Percentiles rank a stretch among this genome's conserved stretches.
phyloP scores from a whole-genome alignment of 92 coral and sea anemone species.

The Scolanthus callimorphus region DNA sequence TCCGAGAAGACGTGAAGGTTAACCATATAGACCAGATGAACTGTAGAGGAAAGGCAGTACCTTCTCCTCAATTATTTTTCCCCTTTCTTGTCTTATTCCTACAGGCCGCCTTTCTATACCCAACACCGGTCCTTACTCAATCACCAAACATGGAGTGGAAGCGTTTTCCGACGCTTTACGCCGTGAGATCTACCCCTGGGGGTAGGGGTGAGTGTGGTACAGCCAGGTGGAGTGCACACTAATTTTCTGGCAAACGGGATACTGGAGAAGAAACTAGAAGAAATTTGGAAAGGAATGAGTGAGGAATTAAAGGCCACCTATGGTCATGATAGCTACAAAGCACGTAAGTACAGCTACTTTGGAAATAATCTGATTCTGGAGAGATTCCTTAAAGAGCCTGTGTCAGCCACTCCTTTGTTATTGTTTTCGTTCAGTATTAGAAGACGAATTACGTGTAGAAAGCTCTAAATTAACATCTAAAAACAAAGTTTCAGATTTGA shows the following conservation, averaged over 20 bases:
- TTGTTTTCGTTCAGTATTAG: no score
- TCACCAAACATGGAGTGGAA: neutral
- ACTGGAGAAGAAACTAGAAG: neutral
- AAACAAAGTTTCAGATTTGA: no score
- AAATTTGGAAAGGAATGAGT: neutral
- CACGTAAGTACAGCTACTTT: neutral
- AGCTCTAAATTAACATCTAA: no score
- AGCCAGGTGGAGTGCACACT: neutral
- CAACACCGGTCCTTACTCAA: neutral
- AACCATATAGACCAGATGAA: no score
- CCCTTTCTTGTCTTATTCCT: neutral
- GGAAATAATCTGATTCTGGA: no score
- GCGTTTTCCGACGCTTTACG: neutral
- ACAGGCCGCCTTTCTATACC: neutral
- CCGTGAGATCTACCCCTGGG: neutral
- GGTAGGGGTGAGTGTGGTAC: neutral
- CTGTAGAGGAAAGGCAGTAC: no score
- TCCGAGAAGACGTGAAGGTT: no score
- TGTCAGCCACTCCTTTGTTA: no score
- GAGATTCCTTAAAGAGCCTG: no score
- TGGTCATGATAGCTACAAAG: neutral
- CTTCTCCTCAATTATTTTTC: no score
- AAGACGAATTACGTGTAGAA: no score
- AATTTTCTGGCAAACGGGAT: neutral
- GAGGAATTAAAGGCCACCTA: neutral